Evolutionary conservation across 2,888 invertebrate genomes (phyloP).

Genomic region (Eupithecia tripunctaria): DNA sequence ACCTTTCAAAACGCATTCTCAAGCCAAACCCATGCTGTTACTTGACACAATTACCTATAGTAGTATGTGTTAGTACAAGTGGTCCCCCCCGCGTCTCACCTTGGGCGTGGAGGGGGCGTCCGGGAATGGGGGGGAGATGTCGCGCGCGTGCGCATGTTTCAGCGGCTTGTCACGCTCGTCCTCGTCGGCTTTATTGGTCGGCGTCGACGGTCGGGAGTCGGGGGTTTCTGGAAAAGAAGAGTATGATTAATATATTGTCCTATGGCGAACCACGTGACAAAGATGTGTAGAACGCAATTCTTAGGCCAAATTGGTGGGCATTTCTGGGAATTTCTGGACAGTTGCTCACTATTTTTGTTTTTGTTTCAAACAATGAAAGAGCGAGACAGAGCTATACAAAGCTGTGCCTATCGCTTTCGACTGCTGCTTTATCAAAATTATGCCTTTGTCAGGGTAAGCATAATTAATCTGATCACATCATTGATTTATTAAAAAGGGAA

Average conservation of each 20-base stretch:
- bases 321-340: no score
- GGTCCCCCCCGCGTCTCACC: slow-evolving; percentile 63
- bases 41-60: slow-evolving; percentile 16
- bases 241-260: no score
- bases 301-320: no score
- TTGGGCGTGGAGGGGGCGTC: slow-evolving; percentile 88
- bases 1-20: slow-evolving; percentile 1
- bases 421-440: no score
- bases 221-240: slow-evolving; percentile 32
- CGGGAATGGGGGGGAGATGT: slow-evolving; percentile 82
- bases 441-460: not conserved
- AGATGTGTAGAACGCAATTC: no score
- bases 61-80: slow-evolving; percentile 19
- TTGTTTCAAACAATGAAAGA: no score
- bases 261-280: no score
- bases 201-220: slow-evolving; percentile 43
- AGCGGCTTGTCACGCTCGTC: slow-evolving; percentile 68
- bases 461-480: no score
- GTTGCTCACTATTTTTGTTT: no score
- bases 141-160: slow-evolving; percentile 78
- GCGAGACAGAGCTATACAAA: no score
- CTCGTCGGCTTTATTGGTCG: slow-evolving; percentile 40
- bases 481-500: no score
- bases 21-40: slow-evolving; percentile 26
- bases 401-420: no score